Evolutionary conservation across 2,797 vertebrate genomes (phyloP), one percentile per base, ranked within the genome.

Genomic region (Phrynocephalus vlangalii): DNA sequence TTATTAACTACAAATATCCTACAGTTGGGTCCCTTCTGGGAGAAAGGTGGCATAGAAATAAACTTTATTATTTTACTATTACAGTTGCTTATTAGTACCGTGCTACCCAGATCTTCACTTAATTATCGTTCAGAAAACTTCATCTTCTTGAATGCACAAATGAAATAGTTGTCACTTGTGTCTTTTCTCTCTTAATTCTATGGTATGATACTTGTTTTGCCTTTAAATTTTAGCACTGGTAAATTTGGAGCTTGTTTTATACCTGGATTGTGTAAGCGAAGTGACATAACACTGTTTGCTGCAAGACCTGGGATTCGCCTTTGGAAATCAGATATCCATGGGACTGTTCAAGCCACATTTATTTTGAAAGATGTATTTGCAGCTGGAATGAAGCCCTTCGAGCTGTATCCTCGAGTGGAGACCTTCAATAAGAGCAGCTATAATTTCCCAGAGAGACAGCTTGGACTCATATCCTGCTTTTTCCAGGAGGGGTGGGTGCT

Each of bases 191-290:
- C 76, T n/a, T 68, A 26, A 52, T 63, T 9, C 6, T 1, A 24
- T 75, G 24, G 10, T 83, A 50, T 83, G 68, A 44, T 50, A 2
- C 44, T 77, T 60, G 81, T 86, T 86, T 82, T 28, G 56, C 87
- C 86, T 92, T 81, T 22, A 22, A 9, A 9, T 95, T 96, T 90
- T 95, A 99, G 98, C 92, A 97, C 97, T 22, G 99, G 99, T 33
- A 97, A 97, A 93, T 98, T 98, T 48, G 99, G 99, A 3, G 98
- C 98, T 1, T 99, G 99, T 93, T 99, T 99, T 92, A 98, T 99
- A 94, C 98, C 98, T 1, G 98, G 97, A n/a, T 97, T 99, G 1
- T 98, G 99, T 94, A 99, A 99, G 93, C 99, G 98, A 92, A 99
- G 98, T 2, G 98, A 99, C 84, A 96, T 99, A 24, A 98, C 97